Evolutionary conservation across 2,888 invertebrate genomes (phyloP).

Genomic region (Tyria jacobaeae): DNA sequence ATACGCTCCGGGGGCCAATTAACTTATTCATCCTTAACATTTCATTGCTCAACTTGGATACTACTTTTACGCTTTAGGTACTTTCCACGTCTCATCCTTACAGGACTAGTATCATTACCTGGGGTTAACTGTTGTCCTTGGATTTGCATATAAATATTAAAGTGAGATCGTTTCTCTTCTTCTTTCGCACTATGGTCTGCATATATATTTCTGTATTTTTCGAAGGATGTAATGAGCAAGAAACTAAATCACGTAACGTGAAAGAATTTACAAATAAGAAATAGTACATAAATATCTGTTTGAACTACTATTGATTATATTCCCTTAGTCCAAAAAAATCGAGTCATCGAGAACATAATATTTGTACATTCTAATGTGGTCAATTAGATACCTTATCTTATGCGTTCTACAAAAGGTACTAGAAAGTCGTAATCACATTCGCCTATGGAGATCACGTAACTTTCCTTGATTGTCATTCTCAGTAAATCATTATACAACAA

Average conservation of each 20-base stretch:
- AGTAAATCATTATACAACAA: background rate
- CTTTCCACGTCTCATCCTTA: conserved; percentile 59
- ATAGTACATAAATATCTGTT: background rate
- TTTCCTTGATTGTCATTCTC: background rate
- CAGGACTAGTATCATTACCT: conserved; percentile 46
- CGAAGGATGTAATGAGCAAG: background rate
- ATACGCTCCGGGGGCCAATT: conserved; percentile 85
- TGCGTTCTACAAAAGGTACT: background rate
- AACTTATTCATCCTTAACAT: conserved; percentile 87
- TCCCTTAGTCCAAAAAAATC: background rate
- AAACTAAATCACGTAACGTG: background rate
- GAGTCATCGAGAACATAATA: background rate
- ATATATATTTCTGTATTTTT: background rate
- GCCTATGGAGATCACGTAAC: background rate
- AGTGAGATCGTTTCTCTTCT: background rate
- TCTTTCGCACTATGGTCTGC: background rate
- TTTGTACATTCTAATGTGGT: background rate
- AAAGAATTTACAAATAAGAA: background rate
- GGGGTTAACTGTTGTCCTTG: conserved; percentile 41
- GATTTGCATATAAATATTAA: conserved; percentile 47
- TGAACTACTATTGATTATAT: background rate
- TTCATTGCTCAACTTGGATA: conserved; percentile 83
- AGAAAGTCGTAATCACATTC: background rate
- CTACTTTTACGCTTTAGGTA: conserved; percentile 64
- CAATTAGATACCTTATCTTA: background rate